Conservation (phyloP, 2,113 vertebrate genomes). For the Cyanoramphus novaezelandiae region DNA sequence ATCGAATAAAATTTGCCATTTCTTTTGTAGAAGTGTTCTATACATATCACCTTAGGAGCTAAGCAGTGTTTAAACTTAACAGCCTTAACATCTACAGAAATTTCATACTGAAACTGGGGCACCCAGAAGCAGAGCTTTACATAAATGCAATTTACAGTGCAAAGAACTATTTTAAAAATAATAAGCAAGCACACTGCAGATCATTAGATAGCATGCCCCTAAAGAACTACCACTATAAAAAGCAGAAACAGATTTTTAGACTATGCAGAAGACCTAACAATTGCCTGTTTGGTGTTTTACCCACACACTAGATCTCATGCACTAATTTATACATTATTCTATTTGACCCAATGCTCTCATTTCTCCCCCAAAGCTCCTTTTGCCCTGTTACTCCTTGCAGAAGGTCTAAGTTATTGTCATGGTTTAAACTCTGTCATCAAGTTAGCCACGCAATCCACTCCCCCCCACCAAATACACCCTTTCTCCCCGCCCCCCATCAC, state of each 20-base stretch:
- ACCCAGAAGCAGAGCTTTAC: neutral
- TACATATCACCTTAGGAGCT: neutral
- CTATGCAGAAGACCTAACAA: neutral
- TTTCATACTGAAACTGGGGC: neutral
- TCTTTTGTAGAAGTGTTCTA: neutral
- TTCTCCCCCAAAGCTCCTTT: neutral
- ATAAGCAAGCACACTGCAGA: neutral
- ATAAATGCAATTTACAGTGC: neutral
- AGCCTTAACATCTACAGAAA: neutral
- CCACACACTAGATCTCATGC: neutral
- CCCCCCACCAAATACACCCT: too few relatives aligned
- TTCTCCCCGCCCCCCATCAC: too few relatives aligned
- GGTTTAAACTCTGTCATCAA: too few relatives aligned
- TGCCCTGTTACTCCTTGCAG: neutral
- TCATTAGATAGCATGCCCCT: neutral
- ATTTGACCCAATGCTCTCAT: neutral
- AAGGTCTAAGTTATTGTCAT: neutral
- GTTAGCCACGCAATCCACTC: too few relatives aligned
- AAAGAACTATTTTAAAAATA: neutral
- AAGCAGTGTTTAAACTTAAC: neutral
- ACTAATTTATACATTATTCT: neutral
- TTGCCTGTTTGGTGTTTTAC: neutral
- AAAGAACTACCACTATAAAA: neutral
- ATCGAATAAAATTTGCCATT: neutral
- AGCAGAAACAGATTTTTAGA: neutral